Conservation (phyloP, 2,888 invertebrate genomes). For the Athalia rosae region DNA sequence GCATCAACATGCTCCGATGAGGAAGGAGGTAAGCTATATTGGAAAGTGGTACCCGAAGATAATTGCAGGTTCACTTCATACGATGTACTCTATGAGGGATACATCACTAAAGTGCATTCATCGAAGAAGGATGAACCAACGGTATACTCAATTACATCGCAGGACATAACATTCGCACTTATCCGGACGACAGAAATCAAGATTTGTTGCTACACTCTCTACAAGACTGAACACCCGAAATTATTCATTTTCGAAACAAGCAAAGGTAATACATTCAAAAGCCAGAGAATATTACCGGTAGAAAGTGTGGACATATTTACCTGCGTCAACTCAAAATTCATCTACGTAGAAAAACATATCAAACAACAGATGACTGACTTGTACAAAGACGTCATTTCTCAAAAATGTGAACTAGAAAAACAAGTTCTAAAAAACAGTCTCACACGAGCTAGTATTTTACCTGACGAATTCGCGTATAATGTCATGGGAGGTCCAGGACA, state of each 20-base stretch:
- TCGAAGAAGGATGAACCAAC: background rate
- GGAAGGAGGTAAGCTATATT: constrained; percentile 46
- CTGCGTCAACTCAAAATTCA: constrained; percentile 33
- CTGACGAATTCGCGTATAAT: constrained; percentile 51
- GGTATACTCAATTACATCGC: background rate
- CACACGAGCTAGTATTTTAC: constrained; percentile 51
- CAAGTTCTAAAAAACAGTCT: constrained; percentile 54
- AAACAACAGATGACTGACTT: background rate
- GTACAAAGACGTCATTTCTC: background rate
- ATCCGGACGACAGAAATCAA: constrained; percentile 12
- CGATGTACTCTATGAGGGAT: constrained; percentile 51
- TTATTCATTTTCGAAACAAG: constrained; percentile 47
- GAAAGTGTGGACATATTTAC: background rate
- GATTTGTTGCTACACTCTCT: constrained; percentile 43
- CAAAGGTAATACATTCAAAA: background rate
- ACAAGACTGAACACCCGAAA: constrained; percentile 48
- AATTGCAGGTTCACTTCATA: constrained; percentile 48
- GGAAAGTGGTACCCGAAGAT: constrained; percentile 22
- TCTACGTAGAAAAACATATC: constrained; percentile 24
- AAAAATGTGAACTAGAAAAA: constrained; percentile 39
- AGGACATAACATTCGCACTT: constrained; percentile 48
- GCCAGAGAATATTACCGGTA: background rate
- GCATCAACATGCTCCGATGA: constrained; percentile 46
- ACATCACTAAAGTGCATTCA: constrained; percentile 3
- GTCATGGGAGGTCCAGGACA: constrained; percentile 53